Evolutionary conservation across 2,888 invertebrate species (phyloP), one percentile per base, ranked within the genome.

Genomic region (Hybos culiciformis): DNA sequence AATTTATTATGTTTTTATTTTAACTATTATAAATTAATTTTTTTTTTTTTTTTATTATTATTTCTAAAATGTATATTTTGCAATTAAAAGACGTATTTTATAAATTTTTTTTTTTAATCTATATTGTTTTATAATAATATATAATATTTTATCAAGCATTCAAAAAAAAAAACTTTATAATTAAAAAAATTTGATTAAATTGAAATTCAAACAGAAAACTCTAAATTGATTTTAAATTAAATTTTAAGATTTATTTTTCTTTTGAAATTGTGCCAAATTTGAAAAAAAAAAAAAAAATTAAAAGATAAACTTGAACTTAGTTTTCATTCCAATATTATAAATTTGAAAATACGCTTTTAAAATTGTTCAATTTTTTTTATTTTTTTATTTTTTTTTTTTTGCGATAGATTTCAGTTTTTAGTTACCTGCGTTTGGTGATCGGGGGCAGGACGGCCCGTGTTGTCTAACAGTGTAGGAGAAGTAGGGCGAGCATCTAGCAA

Each of bases 401-500:
- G 36, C 18, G 36, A 36, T 20, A 36, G 61, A 65, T 62, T 65
- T 62, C 62, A 19, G 34, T 34, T 32, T 24, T 24, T 51, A 53
- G 51, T 76, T 77, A 77, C 77, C 77, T 77, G 77, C 73, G 74
- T 70, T 75, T 74, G 75, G 75, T 77, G 77, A 74, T 77, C 77
- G 74, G 74, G 75, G 64, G 67, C 67, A 75, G 74, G 79, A 75
- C 80, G 80, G 79, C 72, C 79, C 80, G 78, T 80, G 79, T 80
- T 79, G 80, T 82, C 81, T 81, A 81, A 81, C 80, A 80, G 76
- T 78, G 80, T 79, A 79, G 80, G 79, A 79, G 80, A 80, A 80
- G 73, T 72, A 72, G 80, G 80, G 83, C 85, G 85, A 84, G 84
- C 84, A 85, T 85, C 85, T 85, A 85, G 84, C 84, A 84, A 85